A percentile compares a stretch with the other conserved stretches of the same genome.
Conservation (phyloP, 1,140 invertebrate species). For the Centruroides sculpturatus region DNA sequence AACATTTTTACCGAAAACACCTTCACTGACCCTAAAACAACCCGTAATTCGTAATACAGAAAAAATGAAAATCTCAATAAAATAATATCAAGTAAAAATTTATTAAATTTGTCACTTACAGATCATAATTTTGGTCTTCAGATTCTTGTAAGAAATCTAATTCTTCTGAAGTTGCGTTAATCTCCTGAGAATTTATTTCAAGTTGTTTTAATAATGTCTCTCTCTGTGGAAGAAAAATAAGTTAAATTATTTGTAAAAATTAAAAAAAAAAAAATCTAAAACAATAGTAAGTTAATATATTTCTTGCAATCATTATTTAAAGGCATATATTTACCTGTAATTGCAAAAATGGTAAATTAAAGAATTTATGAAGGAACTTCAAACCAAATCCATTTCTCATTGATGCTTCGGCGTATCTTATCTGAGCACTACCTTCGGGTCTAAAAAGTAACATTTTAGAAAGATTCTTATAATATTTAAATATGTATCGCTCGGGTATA, state of each 20-base stretch:
- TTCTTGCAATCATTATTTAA: no score
- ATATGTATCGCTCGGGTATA: no score
- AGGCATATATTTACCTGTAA: constrained; percentile 44
- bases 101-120: constrained; percentile 30
- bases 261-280: not conserved
- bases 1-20: no score
- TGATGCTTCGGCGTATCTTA: constrained; percentile 80
- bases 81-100: no score
- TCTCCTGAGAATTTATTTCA: constrained; percentile 73
- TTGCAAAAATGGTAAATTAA: constrained; percentile 88
- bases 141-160: constrained; percentile 66
- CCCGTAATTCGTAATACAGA: not conserved
- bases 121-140: constrained; percentile 79
- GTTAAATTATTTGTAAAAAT: not conserved
- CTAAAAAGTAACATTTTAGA: constrained; percentile 21
- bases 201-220: constrained; percentile 74
- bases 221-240: constrained; percentile 28
- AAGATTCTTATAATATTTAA: no score
- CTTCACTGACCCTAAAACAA: no score
- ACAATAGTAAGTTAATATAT: not conserved
- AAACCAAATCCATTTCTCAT: constrained; percentile 95
- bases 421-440: constrained; percentile 39
- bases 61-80: no score
- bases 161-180: constrained; percentile 62
- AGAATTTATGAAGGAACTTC: constrained; percentile 86